Conservation (phyloP, 2,797 vertebrate species). For the Lophius americanus region DNA sequence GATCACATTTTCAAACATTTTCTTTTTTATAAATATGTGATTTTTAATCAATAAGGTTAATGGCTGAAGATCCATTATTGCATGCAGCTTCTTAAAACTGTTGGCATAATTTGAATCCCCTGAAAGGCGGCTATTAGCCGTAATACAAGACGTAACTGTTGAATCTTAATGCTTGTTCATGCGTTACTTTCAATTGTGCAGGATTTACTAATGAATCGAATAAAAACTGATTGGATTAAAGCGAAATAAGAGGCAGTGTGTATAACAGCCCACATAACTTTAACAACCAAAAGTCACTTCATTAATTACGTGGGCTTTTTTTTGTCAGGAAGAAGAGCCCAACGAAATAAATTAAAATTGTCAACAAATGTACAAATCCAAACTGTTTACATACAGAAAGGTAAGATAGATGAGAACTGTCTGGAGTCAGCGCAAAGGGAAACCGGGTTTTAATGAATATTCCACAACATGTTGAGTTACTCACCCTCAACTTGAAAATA, state of each 20-base stretch:
- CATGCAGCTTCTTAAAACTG: constrained; percentile 19
- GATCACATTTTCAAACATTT: not conserved
- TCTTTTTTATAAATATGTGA: no score
- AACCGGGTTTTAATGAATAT: not conserved
- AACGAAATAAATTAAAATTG: not conserved
- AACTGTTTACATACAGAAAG: not conserved
- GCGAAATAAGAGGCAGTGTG: not conserved
- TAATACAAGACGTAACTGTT: constrained; percentile 17
- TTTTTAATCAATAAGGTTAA: not conserved
- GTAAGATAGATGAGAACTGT: no score
- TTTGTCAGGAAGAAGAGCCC: no score
- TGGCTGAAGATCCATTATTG: not conserved
- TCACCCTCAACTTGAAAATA: constrained; percentile 91
- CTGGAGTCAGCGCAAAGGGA: not conserved
- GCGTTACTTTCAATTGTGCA: not conserved
- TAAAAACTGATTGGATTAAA: not conserved
- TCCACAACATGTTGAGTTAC: constrained; percentile 63
- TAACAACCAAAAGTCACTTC: not conserved
- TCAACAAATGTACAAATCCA: not conserved
- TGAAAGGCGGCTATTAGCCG: not conserved
- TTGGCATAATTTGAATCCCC: constrained; percentile 27
- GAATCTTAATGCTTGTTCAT: constrained; percentile 6
- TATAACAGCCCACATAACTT: not conserved
- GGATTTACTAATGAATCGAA: constrained; percentile 2
- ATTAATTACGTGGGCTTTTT: not conserved